These are phyloP conservation scores for Gambelia wislizenii DNA, from an alignment of 2,797 vertebrate species.

Conservation along the genomic window DNA sequence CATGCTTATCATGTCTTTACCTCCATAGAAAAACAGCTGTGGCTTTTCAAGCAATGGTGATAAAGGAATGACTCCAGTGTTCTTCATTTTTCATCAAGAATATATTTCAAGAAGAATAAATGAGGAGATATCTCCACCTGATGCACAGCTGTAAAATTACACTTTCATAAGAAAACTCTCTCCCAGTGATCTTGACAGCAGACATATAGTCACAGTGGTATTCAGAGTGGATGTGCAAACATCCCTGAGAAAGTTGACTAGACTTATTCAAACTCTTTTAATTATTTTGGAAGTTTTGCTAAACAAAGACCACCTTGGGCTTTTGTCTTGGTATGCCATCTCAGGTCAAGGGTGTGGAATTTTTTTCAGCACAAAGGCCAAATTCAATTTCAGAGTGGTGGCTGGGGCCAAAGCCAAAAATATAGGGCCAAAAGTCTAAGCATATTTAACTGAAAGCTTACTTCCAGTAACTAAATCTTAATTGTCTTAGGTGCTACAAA, in stretches of 20 bases:
- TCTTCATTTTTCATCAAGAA: neutral
- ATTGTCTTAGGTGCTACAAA: too few species aligned
- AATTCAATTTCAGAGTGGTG: too few species aligned
- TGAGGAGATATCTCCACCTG: neutral
- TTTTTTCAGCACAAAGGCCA: neutral
- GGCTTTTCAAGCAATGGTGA: neutral
- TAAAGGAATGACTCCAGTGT: neutral
- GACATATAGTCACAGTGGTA: neutral
- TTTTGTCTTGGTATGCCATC: neutral
- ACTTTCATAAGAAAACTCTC: neutral
- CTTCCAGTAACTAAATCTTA: too few species aligned
- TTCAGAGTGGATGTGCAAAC: neutral
- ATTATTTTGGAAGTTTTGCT: neutral
- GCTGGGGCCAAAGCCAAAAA: too few species aligned
- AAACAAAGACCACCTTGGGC: neutral
- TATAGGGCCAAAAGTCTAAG: too few species aligned
- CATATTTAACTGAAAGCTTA: too few species aligned
- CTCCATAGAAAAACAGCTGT: neutral
- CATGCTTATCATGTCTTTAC: neutral
- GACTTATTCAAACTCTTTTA: neutral
- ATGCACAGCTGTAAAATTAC: slow-evolving; percentile 6
- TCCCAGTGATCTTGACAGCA: neutral
- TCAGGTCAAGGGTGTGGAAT: neutral
- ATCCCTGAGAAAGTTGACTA: too few species aligned
- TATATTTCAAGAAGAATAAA: slow-evolving; percentile 6